phyloP scores from a whole-genome alignment of 1,140 invertebrate genomes.

The Cotesia glomerata region DNA sequence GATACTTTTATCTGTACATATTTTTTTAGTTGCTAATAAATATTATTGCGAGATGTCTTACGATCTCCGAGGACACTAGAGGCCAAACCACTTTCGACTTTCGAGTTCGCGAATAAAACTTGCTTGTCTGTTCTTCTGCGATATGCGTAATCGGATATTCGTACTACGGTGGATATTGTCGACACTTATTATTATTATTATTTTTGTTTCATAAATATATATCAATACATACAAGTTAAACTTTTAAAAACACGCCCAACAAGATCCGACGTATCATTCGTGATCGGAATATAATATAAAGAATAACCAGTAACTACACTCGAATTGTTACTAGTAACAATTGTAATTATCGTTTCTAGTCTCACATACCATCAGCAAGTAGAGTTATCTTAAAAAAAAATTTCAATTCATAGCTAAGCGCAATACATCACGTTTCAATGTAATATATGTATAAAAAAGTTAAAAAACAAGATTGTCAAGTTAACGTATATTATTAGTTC shows the following conservation, averaged over 20 bases:
- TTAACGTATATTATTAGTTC: neutral
- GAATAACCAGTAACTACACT: too few species aligned
- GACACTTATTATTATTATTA: too few species aligned
- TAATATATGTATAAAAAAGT: neutral
- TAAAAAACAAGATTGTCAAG: conserved; percentile 4
- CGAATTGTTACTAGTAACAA: too few species aligned
- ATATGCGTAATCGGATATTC: conserved; percentile 40
- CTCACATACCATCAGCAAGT: neutral
- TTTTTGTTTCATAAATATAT: neutral
- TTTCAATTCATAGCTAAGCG: neutral
- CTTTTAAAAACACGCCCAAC: too few species aligned
- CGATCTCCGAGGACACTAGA: conserved; percentile 18
- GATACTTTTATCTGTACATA: neutral
- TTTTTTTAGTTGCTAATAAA: conserved; percentile 12
- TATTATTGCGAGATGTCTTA: conserved; percentile 18
- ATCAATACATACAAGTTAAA: neutral
- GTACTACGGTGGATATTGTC: neutral
- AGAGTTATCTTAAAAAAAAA: neutral
- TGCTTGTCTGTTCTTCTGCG: conserved; percentile 24
- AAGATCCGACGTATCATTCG: too few species aligned
- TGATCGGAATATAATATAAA: too few species aligned
- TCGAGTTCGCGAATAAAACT: conserved; percentile 21
- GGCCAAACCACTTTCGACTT: conserved; percentile 33
- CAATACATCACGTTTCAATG: neutral
- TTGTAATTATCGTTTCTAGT: too few species aligned